These are phyloP conservation scores for Holothuria scabra DNA, from an alignment of 53 echinoderm and acorn worm species.

Conservation along the genomic window DNA sequence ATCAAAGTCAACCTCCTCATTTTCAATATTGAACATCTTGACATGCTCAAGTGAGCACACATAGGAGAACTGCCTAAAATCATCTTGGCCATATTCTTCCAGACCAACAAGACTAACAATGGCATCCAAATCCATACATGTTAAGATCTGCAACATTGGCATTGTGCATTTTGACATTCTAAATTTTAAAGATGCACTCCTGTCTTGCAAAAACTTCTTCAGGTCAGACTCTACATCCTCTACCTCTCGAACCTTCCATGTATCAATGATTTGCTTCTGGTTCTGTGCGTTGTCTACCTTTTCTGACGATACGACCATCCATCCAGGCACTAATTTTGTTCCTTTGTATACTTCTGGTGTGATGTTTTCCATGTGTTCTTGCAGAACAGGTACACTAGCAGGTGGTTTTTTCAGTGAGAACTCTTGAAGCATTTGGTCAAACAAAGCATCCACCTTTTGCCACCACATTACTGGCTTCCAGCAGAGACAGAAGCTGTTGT, in stretches of 20 bases:
- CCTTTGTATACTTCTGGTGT: constrained; percentile 3
- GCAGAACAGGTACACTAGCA: constrained; percentile 24
- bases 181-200: neutral
- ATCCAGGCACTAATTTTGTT: neutral
- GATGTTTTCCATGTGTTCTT: constrained; percentile 8
- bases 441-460: constrained; percentile 20
- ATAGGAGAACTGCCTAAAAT: neutral
- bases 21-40: neutral
- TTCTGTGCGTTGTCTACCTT: neutral
- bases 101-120: neutral
- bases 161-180: neutral
- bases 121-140: constrained; percentile 10
- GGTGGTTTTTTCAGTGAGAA: constrained; percentile 22
- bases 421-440: constrained; percentile 8
- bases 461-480: constrained; percentile 4
- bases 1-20: constrained; percentile 4
- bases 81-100: too few species aligned
- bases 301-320: constrained; percentile 1
- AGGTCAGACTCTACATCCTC: constrained; percentile 13
- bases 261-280: neutral
- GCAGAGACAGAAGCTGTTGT: neutral
- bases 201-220: neutral
- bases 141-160: constrained; percentile 3
- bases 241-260: too few species aligned
- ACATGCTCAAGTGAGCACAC: neutral